Evolutionary conservation across 1,140 invertebrate genomes (phyloP).

Genomic region (Magallana gigas): DNA sequence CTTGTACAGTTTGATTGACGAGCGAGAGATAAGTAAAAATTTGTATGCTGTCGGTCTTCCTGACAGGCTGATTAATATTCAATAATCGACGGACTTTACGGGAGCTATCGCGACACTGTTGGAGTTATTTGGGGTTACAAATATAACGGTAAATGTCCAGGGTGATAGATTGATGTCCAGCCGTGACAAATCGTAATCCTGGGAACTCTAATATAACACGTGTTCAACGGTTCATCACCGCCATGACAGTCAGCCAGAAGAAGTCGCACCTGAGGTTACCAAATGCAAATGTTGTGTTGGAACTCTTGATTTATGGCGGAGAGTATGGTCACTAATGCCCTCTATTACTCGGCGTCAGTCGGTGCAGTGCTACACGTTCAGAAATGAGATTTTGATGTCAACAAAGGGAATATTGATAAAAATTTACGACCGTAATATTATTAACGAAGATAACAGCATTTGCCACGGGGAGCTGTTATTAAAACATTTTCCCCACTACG

Average conservation of each 20-base stretch:
- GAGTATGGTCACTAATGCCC: conserved; percentile 16
- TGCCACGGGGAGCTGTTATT: background rate
- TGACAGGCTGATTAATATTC: conserved; percentile 34
- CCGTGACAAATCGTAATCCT: conserved; percentile 25
- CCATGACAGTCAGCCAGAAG: conserved; percentile 2
- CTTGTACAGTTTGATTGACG: background rate
- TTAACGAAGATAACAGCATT: background rate
- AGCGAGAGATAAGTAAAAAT: background rate
- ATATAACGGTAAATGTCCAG: conserved; percentile 20
- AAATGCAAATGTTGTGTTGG: conserved; percentile 34
- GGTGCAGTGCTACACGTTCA: conserved; percentile 5
- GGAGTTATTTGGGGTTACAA: conserved; percentile 37
- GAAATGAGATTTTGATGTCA: conserved; percentile 31
- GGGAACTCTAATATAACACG: conserved; percentile 21
- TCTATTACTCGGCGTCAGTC: background rate
- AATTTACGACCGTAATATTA: conserved; percentile 10
- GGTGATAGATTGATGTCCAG: conserved; percentile 37
- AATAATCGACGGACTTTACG: conserved; percentile 22
- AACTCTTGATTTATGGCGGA: conserved; percentile 28
- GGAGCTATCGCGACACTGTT: conserved; percentile 28
- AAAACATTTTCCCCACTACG: background rate
- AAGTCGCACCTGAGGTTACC: conserved; percentile 16
- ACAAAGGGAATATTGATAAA: conserved; percentile 28
- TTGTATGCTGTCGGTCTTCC: conserved; percentile 1
- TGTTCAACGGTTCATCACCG: conserved; percentile 20